These are phyloP conservation scores for Orthosia incerta DNA, from an alignment of 2,888 invertebrate genomes.

Conservation along the genomic window DNA sequence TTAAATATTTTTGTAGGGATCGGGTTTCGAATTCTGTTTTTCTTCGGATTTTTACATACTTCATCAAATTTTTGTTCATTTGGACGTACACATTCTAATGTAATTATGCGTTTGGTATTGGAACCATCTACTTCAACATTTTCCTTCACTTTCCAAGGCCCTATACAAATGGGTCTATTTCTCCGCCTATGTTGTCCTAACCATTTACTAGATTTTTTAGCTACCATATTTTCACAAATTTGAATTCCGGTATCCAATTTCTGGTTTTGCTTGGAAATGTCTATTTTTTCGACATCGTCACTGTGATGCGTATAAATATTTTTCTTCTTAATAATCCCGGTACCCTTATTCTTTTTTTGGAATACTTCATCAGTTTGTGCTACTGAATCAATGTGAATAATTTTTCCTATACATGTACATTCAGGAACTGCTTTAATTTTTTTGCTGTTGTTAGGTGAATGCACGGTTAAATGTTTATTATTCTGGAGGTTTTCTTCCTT, in stretches of 20 bases:
- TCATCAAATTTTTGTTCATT: not conserved
- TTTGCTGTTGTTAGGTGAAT: not conserved
- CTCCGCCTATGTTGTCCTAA: slow-evolving; percentile 8
- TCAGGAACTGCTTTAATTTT: not conserved
- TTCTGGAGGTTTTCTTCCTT: not conserved
- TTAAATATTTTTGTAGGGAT: not conserved
- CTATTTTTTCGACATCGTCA: slow-evolving; percentile 8
- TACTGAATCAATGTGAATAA: slow-evolving; percentile 23
- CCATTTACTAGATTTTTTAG: not conserved
- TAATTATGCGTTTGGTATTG: not conserved
- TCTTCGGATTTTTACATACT: not conserved
- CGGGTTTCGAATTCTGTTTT: not conserved
- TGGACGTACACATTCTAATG: not conserved
- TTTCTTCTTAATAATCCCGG: slow-evolving; percentile 1
- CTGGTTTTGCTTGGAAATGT: not conserved
- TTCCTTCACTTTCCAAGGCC: slow-evolving; percentile 12
- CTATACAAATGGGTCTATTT: not conserved
- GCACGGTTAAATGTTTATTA: not conserved
- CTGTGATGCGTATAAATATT: not conserved
- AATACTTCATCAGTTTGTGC: slow-evolving; percentile 33
- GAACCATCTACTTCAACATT: not conserved
- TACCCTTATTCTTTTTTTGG: slow-evolving; percentile 12
- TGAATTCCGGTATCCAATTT: not conserved
- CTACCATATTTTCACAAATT: not conserved
- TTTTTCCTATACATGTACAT: slow-evolving; percentile 39